A percentile compares a stretch with the other conserved stretches of the same genome.
Evolutionary conservation across 2,888 invertebrate genomes (phyloP).

Genomic region (Serripes groenlandicus): DNA sequence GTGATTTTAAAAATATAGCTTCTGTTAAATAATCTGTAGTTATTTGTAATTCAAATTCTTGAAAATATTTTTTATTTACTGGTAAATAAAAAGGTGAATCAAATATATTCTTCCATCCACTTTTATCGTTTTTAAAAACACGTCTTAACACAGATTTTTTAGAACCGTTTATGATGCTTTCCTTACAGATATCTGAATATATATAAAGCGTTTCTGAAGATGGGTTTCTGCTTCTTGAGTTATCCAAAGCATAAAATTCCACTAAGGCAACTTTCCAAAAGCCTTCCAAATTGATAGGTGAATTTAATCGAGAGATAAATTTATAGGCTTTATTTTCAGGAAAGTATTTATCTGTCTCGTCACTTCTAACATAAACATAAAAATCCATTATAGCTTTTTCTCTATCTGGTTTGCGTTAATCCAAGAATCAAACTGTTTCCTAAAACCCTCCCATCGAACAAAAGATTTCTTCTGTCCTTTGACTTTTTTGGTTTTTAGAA

Average conservation of each 20-base stretch:
- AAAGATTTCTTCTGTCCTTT: constrained; percentile 48
- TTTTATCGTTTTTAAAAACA: constrained; percentile 9
- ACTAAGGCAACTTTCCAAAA: constrained; percentile 6
- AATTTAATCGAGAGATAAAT: constrained; percentile 39
- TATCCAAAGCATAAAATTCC: not conserved
- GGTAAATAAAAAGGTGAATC: constrained; percentile 8
- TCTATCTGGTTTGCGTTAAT: constrained; percentile 39
- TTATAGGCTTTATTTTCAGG: constrained; percentile 36
- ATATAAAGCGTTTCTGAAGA: not conserved
- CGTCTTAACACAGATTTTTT: constrained; percentile 12
- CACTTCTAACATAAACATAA: constrained; percentile 39
- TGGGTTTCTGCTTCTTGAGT: not conserved
- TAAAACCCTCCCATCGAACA: constrained; percentile 43
- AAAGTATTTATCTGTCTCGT: constrained; percentile 41
- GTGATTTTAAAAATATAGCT: not conserved
- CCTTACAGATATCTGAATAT: constrained; percentile 14
- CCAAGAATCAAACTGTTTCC: constrained; percentile 40
- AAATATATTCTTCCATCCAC: not conserved
- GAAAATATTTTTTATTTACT: constrained; percentile 11
- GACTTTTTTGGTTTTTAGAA: constrained; percentile 44
- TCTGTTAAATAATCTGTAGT: not conserved
- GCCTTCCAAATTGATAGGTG: constrained; percentile 4
- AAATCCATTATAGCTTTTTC: constrained; percentile 46
- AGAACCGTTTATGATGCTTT: constrained; percentile 8
- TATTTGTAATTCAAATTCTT: constrained; percentile 14